Conservation (phyloP, 2,113 vertebrate genomes). For the Xyliphius kryptos region DNA sequence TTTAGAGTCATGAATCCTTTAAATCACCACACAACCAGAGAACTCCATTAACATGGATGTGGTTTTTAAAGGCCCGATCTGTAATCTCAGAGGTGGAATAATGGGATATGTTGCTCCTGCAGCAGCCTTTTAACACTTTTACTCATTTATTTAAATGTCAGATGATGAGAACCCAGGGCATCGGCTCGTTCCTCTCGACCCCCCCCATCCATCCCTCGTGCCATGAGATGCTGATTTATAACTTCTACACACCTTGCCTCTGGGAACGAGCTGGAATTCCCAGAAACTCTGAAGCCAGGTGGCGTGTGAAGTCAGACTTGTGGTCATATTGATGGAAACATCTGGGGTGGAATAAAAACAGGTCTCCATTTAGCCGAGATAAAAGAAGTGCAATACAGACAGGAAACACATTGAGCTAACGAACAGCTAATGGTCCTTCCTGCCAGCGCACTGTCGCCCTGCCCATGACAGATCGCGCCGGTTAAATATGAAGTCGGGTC, state of each 20-base stretch:
- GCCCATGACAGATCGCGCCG: slow-evolving; percentile 68
- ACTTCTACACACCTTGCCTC: not conserved
- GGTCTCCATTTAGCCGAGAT: slow-evolving; percentile 30
- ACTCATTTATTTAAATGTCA: too few relatives aligned
- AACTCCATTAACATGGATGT: too few relatives aligned
- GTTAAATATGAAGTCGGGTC: slow-evolving; percentile 67
- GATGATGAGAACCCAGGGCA: slow-evolving; percentile 41
- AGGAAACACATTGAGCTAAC: slow-evolving; percentile 33
- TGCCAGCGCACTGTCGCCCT: slow-evolving; percentile 55
- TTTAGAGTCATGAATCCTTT: too few relatives aligned
- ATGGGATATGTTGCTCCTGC: too few relatives aligned
- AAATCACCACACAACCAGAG: too few relatives aligned
- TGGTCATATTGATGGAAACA: slow-evolving; percentile 13
- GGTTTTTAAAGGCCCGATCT: too few relatives aligned
- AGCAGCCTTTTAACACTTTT: too few relatives aligned
- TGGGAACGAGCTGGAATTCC: not conserved
- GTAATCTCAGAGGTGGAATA: too few relatives aligned
- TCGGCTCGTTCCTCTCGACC: slow-evolving; percentile 11
- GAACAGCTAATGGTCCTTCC: slow-evolving; percentile 39
- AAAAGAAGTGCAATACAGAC: slow-evolving; percentile 29
- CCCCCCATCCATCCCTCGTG: slow-evolving; percentile 21
- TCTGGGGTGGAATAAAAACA: slow-evolving; percentile 10
- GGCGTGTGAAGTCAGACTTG: not conserved
- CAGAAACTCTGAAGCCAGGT: slow-evolving; percentile 19
- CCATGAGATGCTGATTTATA: slow-evolving; percentile 2